A percentile compares a stretch with the other conserved stretches of the same genome.
Evolutionary conservation across 1,140 invertebrate genomes (phyloP).

Genomic region (Homarus americanus): DNA sequence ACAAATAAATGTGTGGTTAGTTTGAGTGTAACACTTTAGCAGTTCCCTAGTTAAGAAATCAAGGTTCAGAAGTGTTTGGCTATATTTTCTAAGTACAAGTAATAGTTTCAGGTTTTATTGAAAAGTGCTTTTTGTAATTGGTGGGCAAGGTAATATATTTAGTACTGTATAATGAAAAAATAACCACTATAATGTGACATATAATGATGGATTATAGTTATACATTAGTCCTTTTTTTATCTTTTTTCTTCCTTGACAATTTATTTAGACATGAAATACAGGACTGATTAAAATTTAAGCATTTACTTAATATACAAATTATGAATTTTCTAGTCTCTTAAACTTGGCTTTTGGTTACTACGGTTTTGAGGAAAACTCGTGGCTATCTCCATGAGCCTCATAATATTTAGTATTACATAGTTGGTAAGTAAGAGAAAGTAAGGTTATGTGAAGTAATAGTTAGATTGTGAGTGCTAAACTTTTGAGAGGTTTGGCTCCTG

Average conservation of each 20-base stretch:
- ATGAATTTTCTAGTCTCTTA: slow-evolving; percentile 1
- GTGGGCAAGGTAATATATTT: no score
- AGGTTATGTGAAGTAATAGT: neutral
- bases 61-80: no score
- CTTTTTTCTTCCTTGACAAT: neutral
- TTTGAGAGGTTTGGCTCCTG: neutral
- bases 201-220: no score
- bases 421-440: neutral
- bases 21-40: no score
- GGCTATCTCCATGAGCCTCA: neutral
- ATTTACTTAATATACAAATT: neutral
- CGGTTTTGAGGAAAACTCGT: slow-evolving; percentile 19
- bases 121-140: no score
- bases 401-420: neutral
- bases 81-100: no score
- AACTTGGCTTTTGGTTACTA: neutral
- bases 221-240: no score
- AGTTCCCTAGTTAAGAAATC: no score
- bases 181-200: no score
- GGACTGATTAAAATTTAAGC: neutral
- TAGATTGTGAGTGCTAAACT: neutral
- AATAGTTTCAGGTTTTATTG: no score
- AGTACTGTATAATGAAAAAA: no score
- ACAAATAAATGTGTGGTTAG: no score
- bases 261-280: neutral